phyloP scores from a whole-genome alignment of 1,140 invertebrate genomes.

The Neoseiulus cucumeris region DNA sequence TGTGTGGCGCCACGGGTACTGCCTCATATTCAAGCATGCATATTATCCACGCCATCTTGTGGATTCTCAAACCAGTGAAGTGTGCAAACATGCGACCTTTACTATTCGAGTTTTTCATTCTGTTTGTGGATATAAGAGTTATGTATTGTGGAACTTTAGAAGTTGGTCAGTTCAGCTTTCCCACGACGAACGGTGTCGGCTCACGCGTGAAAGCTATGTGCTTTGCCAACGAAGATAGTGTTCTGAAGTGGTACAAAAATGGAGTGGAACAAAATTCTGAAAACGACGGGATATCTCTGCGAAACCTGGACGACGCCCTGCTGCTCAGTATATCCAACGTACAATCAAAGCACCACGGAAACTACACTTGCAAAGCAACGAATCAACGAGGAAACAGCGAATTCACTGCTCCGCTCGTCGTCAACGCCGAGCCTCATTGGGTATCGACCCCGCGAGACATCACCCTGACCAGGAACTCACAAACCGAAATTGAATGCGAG shows the following conservation, averaged over 20 bases:
- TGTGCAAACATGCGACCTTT: too few relatives aligned
- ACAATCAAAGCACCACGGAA: conserved; percentile 20
- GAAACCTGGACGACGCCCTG: background rate
- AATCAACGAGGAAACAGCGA: conserved; percentile 56
- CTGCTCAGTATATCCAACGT: background rate
- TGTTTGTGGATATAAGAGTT: background rate
- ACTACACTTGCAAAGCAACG: conserved; percentile 23
- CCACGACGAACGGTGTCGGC: background rate
- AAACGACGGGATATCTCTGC: background rate
- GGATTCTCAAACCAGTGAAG: too few relatives aligned
- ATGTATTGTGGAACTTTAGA: background rate
- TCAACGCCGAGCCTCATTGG: background rate
- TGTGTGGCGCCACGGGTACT: background rate
- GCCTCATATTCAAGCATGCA: background rate
- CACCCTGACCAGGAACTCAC: background rate
- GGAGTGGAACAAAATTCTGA: background rate
- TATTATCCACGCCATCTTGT: background rate
- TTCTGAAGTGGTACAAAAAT: background rate
- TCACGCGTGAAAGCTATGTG: background rate
- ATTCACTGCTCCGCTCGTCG: conserved; percentile 35
- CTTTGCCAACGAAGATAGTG: background rate
- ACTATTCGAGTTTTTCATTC: too few relatives aligned
- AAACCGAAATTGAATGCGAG: conserved; percentile 61
- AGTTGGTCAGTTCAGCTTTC: background rate
- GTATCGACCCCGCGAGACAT: background rate